Percentiles rank a stretch among this genome's conserved stretches.
These are phyloP conservation scores for Beaufortia kweichowensis DNA, from an alignment of 2,113 vertebrate species.

Conservation along the genomic window DNA sequence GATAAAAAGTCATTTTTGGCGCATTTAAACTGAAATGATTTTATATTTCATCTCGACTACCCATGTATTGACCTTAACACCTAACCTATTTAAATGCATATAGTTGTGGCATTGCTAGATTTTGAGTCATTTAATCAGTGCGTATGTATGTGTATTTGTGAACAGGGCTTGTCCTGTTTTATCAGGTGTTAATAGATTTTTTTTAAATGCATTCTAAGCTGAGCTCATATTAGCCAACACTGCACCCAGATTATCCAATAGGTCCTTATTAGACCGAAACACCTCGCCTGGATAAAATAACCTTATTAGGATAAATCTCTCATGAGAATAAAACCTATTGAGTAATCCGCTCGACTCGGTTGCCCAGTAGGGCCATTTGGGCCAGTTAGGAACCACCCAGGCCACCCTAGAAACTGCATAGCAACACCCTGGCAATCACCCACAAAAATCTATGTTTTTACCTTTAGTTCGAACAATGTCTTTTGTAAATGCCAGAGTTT, in stretches of 20 bases:
- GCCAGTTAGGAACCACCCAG: no score
- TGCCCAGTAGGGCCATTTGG: not conserved
- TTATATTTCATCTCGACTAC: no score
- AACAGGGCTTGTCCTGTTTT: slow-evolving; percentile 13
- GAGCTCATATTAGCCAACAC: not conserved
- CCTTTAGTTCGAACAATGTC: not conserved
- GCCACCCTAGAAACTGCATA: no score
- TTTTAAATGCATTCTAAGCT: not conserved
- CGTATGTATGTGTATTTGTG: not conserved
- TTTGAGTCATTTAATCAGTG: not conserved
- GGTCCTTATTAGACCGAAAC: not conserved
- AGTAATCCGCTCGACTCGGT: not conserved
- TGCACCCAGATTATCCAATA: not conserved
- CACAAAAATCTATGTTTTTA: no score
- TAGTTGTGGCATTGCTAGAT: not conserved
- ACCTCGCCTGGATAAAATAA: not conserved
- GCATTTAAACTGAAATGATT: no score
- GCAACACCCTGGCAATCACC: not conserved
- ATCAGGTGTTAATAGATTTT: not conserved
- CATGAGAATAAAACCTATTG: not conserved
- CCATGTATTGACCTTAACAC: no score
- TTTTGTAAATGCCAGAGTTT: not conserved
- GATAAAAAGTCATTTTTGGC: no score
- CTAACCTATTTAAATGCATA: not conserved
- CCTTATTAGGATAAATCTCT: not conserved